Percentiles rank a stretch among this genome's conserved stretches.
Conservation (phyloP, 2,797 vertebrate genomes). For the Antrozous pallidus region DNA sequence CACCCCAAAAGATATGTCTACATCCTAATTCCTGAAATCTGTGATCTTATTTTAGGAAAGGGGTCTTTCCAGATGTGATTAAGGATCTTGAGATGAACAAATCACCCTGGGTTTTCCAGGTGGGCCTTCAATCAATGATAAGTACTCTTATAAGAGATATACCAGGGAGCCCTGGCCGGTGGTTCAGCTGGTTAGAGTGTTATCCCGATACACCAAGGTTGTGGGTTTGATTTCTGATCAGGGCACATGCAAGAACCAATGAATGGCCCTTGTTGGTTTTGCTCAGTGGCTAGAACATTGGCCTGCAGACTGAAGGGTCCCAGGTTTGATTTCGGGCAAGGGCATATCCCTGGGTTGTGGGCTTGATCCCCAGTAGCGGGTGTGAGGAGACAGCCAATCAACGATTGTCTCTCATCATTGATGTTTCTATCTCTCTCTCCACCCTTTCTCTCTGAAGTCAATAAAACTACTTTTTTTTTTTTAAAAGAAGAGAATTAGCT, state of each 20-base stretch:
- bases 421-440: background rate
- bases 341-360: background rate
- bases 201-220: background rate
- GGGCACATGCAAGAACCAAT: background rate
- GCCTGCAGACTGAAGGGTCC: background rate
- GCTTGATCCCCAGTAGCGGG: background rate
- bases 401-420: background rate
- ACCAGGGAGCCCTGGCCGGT: too few relatives aligned
- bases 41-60: background rate
- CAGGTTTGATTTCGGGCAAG: background rate
- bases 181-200: background rate
- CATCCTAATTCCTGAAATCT: background rate
- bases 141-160: background rate
- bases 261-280: background rate
- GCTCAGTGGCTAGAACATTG: background rate
- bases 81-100: background rate
- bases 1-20: background rate
- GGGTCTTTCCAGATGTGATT: background rate
- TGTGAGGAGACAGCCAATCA: background rate
- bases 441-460: background rate
- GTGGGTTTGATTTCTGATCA: background rate
- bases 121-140: background rate
- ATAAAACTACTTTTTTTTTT: too few relatives aligned
- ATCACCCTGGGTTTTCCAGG: background rate
- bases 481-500: too few relatives aligned